Conservation (phyloP, 2,113 vertebrate species). For the Pitta sordida region DNA sequence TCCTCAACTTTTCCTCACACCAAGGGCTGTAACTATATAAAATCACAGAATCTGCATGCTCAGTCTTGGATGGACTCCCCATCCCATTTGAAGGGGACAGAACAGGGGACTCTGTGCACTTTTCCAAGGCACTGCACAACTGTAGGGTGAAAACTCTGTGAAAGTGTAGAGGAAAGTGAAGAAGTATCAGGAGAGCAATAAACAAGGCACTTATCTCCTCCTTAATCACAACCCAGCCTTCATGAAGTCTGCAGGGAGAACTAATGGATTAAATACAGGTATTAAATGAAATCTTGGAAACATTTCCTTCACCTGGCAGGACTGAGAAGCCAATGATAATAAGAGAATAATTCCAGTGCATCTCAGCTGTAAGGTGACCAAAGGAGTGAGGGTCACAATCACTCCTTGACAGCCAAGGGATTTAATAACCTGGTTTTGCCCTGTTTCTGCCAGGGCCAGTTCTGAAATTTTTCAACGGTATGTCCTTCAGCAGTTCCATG, state of each 20-base stretch:
- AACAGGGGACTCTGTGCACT: fast-evolving
- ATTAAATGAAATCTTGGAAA: conserved; percentile 52
- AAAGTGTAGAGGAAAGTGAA: background rate
- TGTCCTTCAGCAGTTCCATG: background rate
- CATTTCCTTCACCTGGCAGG: conserved; percentile 29
- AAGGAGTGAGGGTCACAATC: background rate
- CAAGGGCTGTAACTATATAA: background rate
- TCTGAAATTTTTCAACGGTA: background rate
- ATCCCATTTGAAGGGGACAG: background rate
- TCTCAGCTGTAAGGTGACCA: background rate
- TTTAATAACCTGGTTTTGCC: conserved; percentile 8
- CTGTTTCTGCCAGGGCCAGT: background rate
- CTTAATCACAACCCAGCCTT: conserved; percentile 23
- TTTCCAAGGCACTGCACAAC: background rate
- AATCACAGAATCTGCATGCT: background rate
- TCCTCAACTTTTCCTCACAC: background rate
- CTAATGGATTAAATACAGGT: conserved; percentile 54
- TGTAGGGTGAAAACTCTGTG: background rate
- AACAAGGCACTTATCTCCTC: conserved; percentile 17
- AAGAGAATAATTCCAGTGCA: background rate
- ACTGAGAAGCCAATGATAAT: background rate
- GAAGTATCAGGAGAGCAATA: conserved; percentile 32
- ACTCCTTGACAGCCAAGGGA: background rate
- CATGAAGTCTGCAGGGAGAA: conserved; percentile 22
- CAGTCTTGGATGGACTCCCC: background rate